Conservation (phyloP, 2,113 vertebrate genomes). For the Nettapus auritus region DNA sequence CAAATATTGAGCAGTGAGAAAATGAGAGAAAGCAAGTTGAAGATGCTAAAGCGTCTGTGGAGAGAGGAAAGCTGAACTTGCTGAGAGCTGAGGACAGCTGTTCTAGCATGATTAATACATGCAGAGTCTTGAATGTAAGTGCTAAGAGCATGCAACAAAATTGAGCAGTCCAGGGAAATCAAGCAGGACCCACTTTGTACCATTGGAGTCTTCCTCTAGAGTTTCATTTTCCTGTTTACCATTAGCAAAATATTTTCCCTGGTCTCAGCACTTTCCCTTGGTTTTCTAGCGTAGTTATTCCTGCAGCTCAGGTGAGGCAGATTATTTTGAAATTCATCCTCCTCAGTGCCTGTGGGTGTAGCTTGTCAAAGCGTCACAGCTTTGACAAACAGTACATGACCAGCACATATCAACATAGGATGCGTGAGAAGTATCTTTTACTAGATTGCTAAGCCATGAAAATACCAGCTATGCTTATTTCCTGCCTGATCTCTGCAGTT, state of each 20-base stretch:
- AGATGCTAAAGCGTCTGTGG: neutral
- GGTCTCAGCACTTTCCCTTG: constrained; percentile 4
- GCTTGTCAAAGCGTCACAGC: neutral
- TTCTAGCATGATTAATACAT: constrained; percentile 44
- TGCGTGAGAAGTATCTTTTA: neutral
- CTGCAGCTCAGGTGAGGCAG: neutral
- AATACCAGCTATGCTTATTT: neutral
- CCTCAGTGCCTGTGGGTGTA: neutral
- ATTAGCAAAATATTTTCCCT: neutral
- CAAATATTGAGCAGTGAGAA: neutral
- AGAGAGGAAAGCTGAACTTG: neutral
- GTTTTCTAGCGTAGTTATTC: neutral
- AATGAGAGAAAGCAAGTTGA: neutral
- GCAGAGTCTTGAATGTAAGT: neutral
- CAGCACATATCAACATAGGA: neutral
- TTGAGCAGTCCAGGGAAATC: constrained; percentile 47
- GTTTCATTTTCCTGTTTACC: constrained; percentile 11
- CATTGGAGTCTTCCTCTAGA: neutral
- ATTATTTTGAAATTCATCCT: neutral
- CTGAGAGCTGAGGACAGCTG: constrained; percentile 32
- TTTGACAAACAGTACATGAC: neutral
- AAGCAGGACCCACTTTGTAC: constrained; percentile 38
- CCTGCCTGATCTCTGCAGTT: neutral
- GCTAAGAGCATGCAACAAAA: constrained; percentile 20
- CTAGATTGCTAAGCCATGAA: neutral